These are phyloP conservation scores for Nycteola revayana DNA, from an alignment of 2,888 invertebrate genomes.

Conservation along the genomic window DNA sequence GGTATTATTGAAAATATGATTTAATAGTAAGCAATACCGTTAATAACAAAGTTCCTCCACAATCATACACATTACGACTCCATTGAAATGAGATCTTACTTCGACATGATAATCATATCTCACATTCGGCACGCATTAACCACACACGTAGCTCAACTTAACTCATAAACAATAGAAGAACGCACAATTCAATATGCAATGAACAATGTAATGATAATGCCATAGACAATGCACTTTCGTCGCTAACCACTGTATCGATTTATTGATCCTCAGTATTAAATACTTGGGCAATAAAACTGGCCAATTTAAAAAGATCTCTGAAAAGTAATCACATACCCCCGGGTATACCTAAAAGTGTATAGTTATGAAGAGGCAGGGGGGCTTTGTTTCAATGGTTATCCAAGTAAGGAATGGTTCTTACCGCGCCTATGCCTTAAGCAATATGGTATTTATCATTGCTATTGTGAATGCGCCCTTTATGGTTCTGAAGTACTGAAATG, in stretches of 20 bases:
- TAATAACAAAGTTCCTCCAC: background rate
- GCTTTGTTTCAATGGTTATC: slow-evolving; percentile 39
- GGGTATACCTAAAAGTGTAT: slow-evolving; percentile 18
- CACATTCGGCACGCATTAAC: slow-evolving; percentile 33
- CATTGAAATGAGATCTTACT: slow-evolving; percentile 15
- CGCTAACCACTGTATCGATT: slow-evolving; percentile 77
- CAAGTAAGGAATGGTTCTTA: slow-evolving; percentile 47
- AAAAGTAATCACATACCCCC: slow-evolving; percentile 30
- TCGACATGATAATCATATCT: slow-evolving; percentile 24
- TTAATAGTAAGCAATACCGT: no score
- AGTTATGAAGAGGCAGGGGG: slow-evolving; percentile 32
- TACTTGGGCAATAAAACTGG: slow-evolving; percentile 62
- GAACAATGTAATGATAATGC: slow-evolving; percentile 77
- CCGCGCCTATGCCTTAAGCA: slow-evolving; percentile 62
- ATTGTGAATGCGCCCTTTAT: slow-evolving; percentile 62
- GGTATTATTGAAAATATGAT: no score
- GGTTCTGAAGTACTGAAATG: slow-evolving; percentile 48
- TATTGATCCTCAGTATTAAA: slow-evolving; percentile 71
- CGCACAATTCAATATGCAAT: slow-evolving; percentile 79
- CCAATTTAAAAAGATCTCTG: slow-evolving; percentile 48
- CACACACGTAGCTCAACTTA: slow-evolving; percentile 67
- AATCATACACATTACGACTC: slow-evolving; percentile 1
- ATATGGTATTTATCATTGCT: slow-evolving; percentile 68
- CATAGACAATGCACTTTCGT: slow-evolving; percentile 77
- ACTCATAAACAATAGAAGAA: slow-evolving; percentile 70